phyloP scores from a whole-genome alignment of 2,113 vertebrate genomes.

The Trochalopteron elliotii region DNA sequence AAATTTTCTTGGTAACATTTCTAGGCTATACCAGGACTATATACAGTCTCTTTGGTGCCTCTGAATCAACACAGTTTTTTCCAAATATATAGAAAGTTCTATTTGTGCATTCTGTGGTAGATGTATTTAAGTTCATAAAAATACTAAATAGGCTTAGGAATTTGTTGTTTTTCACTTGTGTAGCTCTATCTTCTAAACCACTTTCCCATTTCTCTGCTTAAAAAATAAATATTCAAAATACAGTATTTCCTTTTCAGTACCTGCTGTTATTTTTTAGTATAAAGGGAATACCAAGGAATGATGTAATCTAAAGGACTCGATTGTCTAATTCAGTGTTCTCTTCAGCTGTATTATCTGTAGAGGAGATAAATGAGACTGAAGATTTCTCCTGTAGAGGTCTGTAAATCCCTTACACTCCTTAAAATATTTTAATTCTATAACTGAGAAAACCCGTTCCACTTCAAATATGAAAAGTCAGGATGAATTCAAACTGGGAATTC shows the following conservation, averaged over 20 bases:
- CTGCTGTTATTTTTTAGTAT: background rate
- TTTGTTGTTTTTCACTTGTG: background rate
- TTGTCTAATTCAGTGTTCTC: background rate
- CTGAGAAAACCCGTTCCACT: background rate
- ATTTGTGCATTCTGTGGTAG: background rate
- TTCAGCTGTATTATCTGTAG: background rate
- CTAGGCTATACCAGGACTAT: background rate
- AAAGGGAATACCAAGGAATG: background rate
- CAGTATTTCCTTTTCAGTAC: background rate
- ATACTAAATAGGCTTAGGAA: background rate
- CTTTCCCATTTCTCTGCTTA: background rate
- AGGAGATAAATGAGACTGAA: background rate
- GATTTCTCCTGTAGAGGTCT: background rate
- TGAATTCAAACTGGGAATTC: background rate
- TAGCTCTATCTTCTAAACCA: background rate
- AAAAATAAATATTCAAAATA: background rate
- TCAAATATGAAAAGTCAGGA: background rate
- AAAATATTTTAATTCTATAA: background rate
- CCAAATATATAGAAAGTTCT: background rate
- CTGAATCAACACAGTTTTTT: background rate
- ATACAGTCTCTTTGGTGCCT: background rate
- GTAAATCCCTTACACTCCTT: background rate
- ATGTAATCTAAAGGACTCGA: background rate
- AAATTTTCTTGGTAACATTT: background rate
- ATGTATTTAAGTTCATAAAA: background rate